Conservation (phyloP, 1,140 invertebrate genomes). For the Pseudomyrmex concolor region DNA sequence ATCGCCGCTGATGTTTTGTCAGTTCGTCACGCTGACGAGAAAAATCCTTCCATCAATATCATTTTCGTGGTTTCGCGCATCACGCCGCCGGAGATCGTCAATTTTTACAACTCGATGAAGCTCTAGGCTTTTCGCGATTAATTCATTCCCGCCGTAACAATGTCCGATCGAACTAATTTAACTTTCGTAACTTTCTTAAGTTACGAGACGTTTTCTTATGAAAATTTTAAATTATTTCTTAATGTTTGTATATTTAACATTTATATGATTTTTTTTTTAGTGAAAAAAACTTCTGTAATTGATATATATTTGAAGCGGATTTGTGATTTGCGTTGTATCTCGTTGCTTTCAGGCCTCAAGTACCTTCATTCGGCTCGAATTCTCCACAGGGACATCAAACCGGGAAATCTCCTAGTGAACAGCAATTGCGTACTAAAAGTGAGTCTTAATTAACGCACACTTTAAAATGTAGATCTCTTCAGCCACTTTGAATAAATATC, state of each 20-base stretch:
- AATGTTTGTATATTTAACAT: too few species aligned
- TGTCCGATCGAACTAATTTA: constrained; percentile 13
- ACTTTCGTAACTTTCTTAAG: neutral
- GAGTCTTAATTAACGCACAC: constrained; percentile 70
- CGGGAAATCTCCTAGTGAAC: constrained; percentile 99
- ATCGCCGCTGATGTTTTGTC: constrained; percentile 43
- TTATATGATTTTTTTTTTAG: too few species aligned
- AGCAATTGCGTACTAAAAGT: constrained; percentile 99
- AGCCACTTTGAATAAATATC: neutral
- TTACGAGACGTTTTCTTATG: neutral
- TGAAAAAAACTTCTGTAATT: too few species aligned
- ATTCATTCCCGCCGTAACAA: constrained; percentile 16
- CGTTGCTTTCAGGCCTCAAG: constrained; percentile 92
- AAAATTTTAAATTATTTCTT: too few species aligned
- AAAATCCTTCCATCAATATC: constrained; percentile 53
- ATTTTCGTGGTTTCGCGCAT: constrained; percentile 13
- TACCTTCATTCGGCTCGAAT: constrained; percentile 99
- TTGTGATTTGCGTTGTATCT: constrained; percentile 33
- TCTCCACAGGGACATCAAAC: constrained; percentile 99
- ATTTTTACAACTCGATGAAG: constrained; percentile 42
- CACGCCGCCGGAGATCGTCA: constrained; percentile 24
- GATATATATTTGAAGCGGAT: neutral
- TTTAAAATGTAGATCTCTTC: neutral
- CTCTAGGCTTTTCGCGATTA: constrained; percentile 12
- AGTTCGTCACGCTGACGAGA: constrained; percentile 32